Evolutionary conservation across 1,140 invertebrate species (phyloP).

Genomic region (Mylabris phalerata): DNA sequence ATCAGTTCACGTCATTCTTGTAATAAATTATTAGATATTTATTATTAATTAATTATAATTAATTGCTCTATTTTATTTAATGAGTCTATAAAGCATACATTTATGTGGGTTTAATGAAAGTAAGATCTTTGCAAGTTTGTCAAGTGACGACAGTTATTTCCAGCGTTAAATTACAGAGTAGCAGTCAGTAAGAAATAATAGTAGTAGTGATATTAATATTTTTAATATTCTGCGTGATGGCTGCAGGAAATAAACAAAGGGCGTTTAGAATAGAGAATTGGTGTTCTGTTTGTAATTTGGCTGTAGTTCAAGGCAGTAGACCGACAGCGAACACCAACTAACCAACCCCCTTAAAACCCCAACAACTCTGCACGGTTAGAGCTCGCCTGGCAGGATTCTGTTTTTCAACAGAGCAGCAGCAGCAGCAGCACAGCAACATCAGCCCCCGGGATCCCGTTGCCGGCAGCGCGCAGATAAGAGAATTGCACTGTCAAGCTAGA

Average conservation of each 20-base stretch:
- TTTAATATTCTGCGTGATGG: conserved; percentile 13
- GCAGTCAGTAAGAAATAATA: too few relatives aligned
- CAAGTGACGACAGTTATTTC: too few relatives aligned
- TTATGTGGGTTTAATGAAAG: too few relatives aligned
- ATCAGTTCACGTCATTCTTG: too few relatives aligned
- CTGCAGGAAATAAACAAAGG: neutral
- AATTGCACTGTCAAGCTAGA: conserved; percentile 78
- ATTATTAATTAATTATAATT: too few relatives aligned
- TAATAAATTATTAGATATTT: too few relatives aligned
- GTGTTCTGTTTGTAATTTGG: conserved; percentile 42
- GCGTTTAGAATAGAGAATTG: neutral
- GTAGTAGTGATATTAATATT: conserved; percentile 10
- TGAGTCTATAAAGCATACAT: too few relatives aligned
- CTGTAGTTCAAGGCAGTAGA: conserved; percentile 21
- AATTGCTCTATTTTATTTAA: too few relatives aligned
- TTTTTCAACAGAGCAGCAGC: conserved; percentile 33
- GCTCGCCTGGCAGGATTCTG: conserved; percentile 33
- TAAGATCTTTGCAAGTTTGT: too few relatives aligned
- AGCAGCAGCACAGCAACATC: neutral
- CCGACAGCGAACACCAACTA: conserved; percentile 8
- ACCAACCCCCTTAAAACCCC: conserved; percentile 15
- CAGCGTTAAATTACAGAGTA: too few relatives aligned
- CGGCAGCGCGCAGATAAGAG: conserved; percentile 64
- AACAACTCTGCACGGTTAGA: conserved; percentile 1
- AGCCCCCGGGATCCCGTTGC: conserved; percentile 40